Percentiles rank a stretch among this genome's conserved stretches.
phyloP scores from a whole-genome alignment of 1,140 invertebrate genomes.

The Phocides pigmalion region DNA sequence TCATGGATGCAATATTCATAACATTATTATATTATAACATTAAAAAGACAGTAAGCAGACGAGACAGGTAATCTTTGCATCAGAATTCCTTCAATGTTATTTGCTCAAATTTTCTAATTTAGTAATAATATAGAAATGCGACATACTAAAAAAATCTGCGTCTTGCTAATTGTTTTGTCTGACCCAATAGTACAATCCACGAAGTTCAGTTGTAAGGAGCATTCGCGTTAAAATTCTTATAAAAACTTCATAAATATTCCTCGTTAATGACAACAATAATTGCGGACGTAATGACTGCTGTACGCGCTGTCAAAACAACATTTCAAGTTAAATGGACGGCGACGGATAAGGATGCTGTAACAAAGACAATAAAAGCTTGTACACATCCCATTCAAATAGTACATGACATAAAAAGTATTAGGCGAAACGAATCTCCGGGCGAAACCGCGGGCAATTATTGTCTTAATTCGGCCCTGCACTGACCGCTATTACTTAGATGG shows the following conservation, averaged over 20 bases:
- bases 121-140: too few relatives aligned
- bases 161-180: too few relatives aligned
- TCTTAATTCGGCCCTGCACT: slow-evolving; percentile 73
- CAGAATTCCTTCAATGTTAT: too few relatives aligned
- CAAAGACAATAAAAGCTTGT: slow-evolving; percentile 46
- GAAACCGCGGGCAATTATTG: slow-evolving; percentile 74
- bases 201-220: neutral
- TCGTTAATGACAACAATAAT: slow-evolving; percentile 10
- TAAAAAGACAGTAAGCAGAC: too few relatives aligned
- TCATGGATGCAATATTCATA: too few relatives aligned
- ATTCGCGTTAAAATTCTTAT: neutral
- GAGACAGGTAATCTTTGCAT: too few relatives aligned
- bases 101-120: too few relatives aligned
- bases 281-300: neutral
- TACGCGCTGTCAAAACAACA: slow-evolving; percentile 20
- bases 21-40: too few relatives aligned
- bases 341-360: slow-evolving; percentile 13
- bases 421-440: slow-evolving; percentile 65
- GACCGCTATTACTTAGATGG: slow-evolving; percentile 58
- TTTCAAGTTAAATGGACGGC: slow-evolving; percentile 32
- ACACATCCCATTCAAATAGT: slow-evolving; percentile 54
- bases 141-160: too few relatives aligned
- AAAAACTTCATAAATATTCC: neutral
- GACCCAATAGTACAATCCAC: too few relatives aligned
- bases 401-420: slow-evolving; percentile 74